These are phyloP conservation scores for Temnothorax longispinosus DNA, from an alignment of 1,140 invertebrate species.

Conservation along the genomic window DNA sequence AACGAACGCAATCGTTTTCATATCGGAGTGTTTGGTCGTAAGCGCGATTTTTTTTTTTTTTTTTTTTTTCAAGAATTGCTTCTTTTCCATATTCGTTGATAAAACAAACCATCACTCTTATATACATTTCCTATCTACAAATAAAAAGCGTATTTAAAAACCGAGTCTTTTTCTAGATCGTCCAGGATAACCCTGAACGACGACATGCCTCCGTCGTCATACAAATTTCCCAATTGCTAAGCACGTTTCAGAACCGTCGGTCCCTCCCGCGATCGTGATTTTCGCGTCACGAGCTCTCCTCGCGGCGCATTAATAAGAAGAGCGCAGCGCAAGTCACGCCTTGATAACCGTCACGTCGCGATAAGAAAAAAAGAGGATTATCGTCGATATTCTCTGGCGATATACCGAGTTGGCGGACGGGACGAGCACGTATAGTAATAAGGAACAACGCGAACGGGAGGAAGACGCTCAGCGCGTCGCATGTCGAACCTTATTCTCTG, in stretches of 20 bases:
- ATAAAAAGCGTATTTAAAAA: neutral
- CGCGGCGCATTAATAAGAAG: neutral
- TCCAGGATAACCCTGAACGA: neutral
- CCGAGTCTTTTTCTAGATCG: neutral
- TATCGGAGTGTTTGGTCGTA: neutral
- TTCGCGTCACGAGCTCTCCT: neutral
- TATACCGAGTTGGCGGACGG: neutral
- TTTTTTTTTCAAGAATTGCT: neutral
- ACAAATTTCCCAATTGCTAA: neutral
- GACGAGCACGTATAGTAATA: neutral
- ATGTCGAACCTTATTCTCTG: too few species aligned
- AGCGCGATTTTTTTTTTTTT: neutral
- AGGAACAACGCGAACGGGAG: conserved; percentile 1
- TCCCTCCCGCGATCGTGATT: neutral
- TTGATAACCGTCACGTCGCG: conserved; percentile 13
- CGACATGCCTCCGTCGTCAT: neutral
- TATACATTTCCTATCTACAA: neutral
- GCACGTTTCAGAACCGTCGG: neutral
- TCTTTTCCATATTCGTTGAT: neutral
- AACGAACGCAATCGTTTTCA: neutral
- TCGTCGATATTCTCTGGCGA: neutral
- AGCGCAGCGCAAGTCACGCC: neutral
- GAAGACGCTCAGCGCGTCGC: neutral
- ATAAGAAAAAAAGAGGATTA: neutral
- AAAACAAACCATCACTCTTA: neutral